Base-by-base conservation (phyloP, 2,113 vertebrate species). In the Rissa tridactyla region DNA sequence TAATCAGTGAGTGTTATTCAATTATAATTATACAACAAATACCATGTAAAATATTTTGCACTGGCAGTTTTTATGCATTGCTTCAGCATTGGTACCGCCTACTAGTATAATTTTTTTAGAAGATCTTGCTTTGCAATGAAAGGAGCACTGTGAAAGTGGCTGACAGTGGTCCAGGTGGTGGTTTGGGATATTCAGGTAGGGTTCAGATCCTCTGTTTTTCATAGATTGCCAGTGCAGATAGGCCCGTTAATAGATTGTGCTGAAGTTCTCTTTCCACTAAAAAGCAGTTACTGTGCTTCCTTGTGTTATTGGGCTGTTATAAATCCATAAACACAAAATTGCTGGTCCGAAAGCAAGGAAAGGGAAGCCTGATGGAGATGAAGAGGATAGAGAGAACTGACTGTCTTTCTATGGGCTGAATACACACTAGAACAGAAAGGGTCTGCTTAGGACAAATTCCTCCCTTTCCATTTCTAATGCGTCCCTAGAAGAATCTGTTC, bases 241-340 rank as follows among this genome's bases (percentile, higher is more conserved):
- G 8, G 38, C 12, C 12, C 0, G 0, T 25, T 32, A n/a, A 26
- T 19, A 47, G 15, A 32, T 20, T 21, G 9, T 13, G 7, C 13
- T 26, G 22, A 54, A 82, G 18, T 70, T 81, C 16, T 13, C n/a
- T 16, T 57, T 23, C 27, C 15, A 29, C 38, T n/a, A 29, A 46
- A 17, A 58, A 15, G 10, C 54, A 73, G 17, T 61, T 47, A 12
- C 11, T 27, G 20, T 11, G 7, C 29, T 69, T 78, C 16, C 42
- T 66, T 83, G 19, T 23, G 25, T 88, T 49, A 52, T 5, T 8
- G 5, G 23, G 9, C 13, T 79, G 9, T 30, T 72, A 12, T 54
- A 95, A 75, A 82, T 34, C 13, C 30, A 66, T 34, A 66, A 84
- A 42, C 30, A 44, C 5, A 44, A 80, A 25, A 15, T 5, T 55